These are phyloP conservation scores for Scaeva pyrastri DNA, from an alignment of 2,888 invertebrate species.

Conservation along the genomic window DNA sequence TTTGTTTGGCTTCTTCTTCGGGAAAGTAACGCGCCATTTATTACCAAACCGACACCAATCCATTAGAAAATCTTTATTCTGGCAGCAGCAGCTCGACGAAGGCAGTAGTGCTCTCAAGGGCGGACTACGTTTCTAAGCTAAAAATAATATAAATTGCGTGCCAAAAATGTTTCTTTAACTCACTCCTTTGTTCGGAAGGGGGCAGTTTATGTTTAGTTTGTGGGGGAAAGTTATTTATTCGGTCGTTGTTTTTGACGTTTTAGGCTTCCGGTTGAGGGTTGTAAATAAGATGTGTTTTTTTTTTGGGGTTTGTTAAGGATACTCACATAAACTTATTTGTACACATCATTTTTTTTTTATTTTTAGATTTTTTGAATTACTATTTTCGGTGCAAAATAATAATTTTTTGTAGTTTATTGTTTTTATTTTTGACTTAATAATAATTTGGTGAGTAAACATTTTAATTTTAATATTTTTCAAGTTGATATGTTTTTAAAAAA, in stretches of 20 bases:
- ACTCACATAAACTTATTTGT: not conserved
- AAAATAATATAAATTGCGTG: slow-evolving; percentile 52
- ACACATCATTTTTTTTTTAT: no score
- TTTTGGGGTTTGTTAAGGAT: not conserved
- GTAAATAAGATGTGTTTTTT: slow-evolving; percentile 22
- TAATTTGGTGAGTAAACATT: no score
- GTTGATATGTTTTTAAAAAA: no score
- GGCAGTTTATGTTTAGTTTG: slow-evolving; percentile 46
- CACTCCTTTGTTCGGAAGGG: slow-evolving; percentile 34
- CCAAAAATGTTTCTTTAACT: slow-evolving; percentile 53
- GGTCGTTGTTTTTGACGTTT: slow-evolving; percentile 58
- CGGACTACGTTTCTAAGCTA: not conserved
- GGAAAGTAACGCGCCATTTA: slow-evolving; percentile 32
- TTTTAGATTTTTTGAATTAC: not conserved
- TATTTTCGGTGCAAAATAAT: no score
- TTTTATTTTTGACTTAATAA: no score
- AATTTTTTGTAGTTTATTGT: no score
- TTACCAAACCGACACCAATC: slow-evolving; percentile 24
- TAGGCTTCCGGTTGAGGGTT: slow-evolving; percentile 23
- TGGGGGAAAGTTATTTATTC: slow-evolving; percentile 64
- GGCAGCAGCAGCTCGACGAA: not conserved
- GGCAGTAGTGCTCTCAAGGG: not conserved
- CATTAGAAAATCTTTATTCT: not conserved
- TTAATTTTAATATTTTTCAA: no score
- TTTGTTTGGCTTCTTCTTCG: not conserved